A percentile compares a stretch with the other conserved stretches of the same genome.
These are phyloP conservation scores for Helicoverpa armigera DNA, from an alignment of 1,140 invertebrate species.

Conservation along the genomic window DNA sequence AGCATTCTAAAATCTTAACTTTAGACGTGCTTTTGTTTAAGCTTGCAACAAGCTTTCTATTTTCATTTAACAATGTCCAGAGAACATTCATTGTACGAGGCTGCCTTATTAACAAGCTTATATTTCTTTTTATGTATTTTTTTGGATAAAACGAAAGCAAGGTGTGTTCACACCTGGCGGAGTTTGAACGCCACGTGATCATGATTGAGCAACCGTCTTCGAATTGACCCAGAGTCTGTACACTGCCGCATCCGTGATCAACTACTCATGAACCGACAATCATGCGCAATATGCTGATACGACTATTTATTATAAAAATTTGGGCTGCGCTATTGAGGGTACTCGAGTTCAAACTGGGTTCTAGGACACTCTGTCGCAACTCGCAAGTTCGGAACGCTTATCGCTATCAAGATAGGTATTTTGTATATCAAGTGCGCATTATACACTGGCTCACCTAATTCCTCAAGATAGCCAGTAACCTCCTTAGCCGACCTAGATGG, in stretches of 20 bases:
- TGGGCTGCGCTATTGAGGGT: conserved; percentile 70
- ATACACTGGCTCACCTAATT: conserved; percentile 67
- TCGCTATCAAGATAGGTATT: conserved; percentile 63
- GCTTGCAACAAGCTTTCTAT: no score
- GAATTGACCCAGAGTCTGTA: conserved; percentile 4
- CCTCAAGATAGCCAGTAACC: conserved; percentile 63
- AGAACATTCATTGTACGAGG: no score
- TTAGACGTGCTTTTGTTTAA: no score
- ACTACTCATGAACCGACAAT: not conserved
- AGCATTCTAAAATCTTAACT: no score
- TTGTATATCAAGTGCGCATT: conserved; percentile 71
- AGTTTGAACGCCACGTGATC: not conserved
- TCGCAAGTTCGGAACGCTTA: conserved; percentile 68
- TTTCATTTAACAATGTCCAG: no score
- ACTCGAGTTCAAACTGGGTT: conserved; percentile 76
- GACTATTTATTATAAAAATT: conserved; percentile 56
- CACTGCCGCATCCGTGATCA: conserved; percentile 24
- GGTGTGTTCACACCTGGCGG: conserved; percentile 13
- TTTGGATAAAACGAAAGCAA: not conserved
- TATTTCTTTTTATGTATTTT: no score
- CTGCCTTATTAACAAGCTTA: no score
- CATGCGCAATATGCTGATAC: conserved; percentile 53
- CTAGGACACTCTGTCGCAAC: conserved; percentile 79
- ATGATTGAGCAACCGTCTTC: conserved; percentile 19
- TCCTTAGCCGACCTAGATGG: conserved; percentile 63